Base-by-base conservation (phyloP, 2,797 vertebrate genomes). In the Discoglossus pictus region DNA sequence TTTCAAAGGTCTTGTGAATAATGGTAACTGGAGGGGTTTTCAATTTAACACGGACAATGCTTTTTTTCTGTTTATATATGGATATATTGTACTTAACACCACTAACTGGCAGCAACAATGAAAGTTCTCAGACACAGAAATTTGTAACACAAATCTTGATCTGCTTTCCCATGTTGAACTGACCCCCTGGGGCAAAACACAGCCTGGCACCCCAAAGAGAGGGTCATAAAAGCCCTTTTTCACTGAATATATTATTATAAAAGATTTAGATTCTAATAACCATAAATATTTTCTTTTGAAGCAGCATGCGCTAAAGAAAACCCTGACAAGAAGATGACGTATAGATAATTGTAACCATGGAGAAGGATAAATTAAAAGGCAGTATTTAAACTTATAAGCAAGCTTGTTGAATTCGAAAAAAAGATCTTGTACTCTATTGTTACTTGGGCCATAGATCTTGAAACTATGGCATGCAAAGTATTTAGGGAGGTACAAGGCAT, bases 221-320 rank as follows among this genome's bases (percentile, higher is more conserved):
- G 24, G 36, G 70, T 78, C 73, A 80, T 77, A 72, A 52, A 52
- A 47, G 21, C 58, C 56, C 75, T 73, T 77, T 78, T 67, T 77
- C 54, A 60, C 46, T 72, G 75, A 16, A 74, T 75, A 39, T 79
- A 71, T 74, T 79, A 71, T 71, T 71, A 71, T 43, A 74, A 79
- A 82, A 75, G 72, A 77, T 72, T 68, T 74, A 80, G 74, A 61
- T 73, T 78, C 66, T 68, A 74, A 81, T 82, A 78, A 72, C 75
- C 52, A 74, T 59, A 78, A 67, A 70, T 56, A 63, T 74, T 81
- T 48, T 72, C 76, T 86, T 84, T 84, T 82, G 76, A 81, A 75
- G 73, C 76, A 77, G 39, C 67, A 23, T 3, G 5, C 73, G 75
- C 68, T 48, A 66, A 38, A 62, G 51, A 68, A 52, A 74, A 42